Evolutionary conservation across 2,888 invertebrate genomes (phyloP).

Genomic region (Danaus chrysippus): DNA sequence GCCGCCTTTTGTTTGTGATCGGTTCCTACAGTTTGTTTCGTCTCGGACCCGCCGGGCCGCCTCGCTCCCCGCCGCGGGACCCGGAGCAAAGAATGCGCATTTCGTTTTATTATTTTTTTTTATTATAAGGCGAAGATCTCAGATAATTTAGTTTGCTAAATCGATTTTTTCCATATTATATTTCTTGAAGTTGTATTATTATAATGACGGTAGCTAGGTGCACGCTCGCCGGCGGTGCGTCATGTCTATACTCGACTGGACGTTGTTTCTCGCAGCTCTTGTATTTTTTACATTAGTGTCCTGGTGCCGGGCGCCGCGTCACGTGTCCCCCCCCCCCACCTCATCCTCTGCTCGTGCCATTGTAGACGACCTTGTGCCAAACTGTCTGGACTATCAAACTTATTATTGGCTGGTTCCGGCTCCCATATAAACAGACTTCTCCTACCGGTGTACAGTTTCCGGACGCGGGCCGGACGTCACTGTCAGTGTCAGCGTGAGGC

Average conservation of each 20-base stretch:
- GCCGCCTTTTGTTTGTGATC: conserved; percentile 41
- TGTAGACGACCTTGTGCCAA: conserved; percentile 48
- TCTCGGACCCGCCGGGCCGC: conserved; percentile 43
- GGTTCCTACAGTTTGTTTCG: conserved; percentile 55
- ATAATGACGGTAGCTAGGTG: conserved; percentile 52
- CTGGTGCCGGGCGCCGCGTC: conserved; percentile 35
- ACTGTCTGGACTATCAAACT: conserved; percentile 19
- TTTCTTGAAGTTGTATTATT: conserved; percentile 47
- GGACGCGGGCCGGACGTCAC: conserved; percentile 11
- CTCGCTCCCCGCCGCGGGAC: conserved; percentile 49
- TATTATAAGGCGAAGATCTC: conserved; percentile 71
- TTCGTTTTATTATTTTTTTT: conserved; percentile 46
- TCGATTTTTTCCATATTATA: conserved; percentile 35
- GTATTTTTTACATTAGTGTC: conserved; percentile 34
- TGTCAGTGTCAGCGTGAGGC: conserved; percentile 20
- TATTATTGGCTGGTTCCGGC: conserved; percentile 16
- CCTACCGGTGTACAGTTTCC: neutral
- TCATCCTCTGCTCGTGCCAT: conserved; percentile 49
- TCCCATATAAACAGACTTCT: neutral
- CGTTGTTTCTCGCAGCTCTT: conserved; percentile 42
- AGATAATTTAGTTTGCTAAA: conserved; percentile 65
- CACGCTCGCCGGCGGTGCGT: conserved; percentile 59
- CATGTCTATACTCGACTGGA: conserved; percentile 36
- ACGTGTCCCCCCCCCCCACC: conserved; percentile 28
- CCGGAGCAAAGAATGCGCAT: conserved; percentile 68